Base-by-base conservation (phyloP, 2,113 vertebrate genomes). In the Alaudala cheleensis region DNA sequence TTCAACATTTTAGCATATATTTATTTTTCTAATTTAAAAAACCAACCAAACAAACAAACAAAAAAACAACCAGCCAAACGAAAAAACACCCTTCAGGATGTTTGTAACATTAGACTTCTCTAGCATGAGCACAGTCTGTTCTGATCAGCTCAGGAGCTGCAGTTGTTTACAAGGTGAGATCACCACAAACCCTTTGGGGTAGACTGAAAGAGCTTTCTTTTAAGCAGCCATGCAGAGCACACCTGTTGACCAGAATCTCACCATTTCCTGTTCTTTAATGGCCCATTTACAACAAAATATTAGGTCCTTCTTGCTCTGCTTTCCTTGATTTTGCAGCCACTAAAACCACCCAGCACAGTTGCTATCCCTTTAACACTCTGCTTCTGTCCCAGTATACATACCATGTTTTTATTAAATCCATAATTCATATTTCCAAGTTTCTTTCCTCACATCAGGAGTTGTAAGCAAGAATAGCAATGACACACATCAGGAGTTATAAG, bases 401-500 rank as follows among this genome's bases (percentile, higher is more conserved):
- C 47, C 56, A 29, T 44, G 69, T 16, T 86, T 82, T 95, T 95
- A 94, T 96, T 94, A 96, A 97, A 95, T 80, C 64, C 74, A 88
- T 96, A 88, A 91, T 86, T 94, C 94, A 88, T 92, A 44, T 81
- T 79, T 93, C 67, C 73, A 58, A 77, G 64, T 70, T 93, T 85
- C 71, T 88, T 81, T 78, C 78, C 56, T 81, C 28, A 2, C 79
- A 78, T 95, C 71, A 83, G 69, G 86, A 94, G 31, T 86, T 81
- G 83, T 83, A 94, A 94, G 86, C 72, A 94, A 84, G 81, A 67
- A 61, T 34, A 95, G 54, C 61, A 95, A 92, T 66, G 83, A 58
- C 81, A 84, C 50, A 92, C 67, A 92, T 96, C 94, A 96, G 74
- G 67, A 95, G 34, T 88, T 90, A 93, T 87, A 92, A 85, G 70